phyloP scores from a whole-genome alignment of 2,113 vertebrate species.

The Leiothrix lutea region DNA sequence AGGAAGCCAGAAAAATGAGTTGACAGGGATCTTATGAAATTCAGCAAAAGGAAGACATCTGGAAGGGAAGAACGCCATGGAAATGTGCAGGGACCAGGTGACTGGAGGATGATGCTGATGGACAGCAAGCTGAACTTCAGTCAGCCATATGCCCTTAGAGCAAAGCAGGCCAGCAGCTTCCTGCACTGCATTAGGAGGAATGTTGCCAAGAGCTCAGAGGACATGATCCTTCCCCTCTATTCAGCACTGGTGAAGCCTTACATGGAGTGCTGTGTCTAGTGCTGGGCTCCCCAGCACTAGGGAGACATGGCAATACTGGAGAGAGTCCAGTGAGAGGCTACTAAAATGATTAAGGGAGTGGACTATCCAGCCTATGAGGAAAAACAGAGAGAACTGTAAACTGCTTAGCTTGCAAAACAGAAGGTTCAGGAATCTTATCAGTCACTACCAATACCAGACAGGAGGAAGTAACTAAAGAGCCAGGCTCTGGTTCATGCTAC shows the following conservation, averaged over 20 bases:
- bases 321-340: not conserved
- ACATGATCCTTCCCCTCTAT: not conserved
- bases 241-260: not conserved
- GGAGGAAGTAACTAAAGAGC: not conserved
- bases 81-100: not conserved
- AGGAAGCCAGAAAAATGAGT: not conserved
- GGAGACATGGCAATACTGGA: not conserved
- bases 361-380: not conserved
- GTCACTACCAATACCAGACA: not conserved
- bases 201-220: not conserved
- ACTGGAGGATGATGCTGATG: accelerated
- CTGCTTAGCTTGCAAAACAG: not conserved
- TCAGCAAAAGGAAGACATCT: not conserved
- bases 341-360: not conserved
- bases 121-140: not conserved
- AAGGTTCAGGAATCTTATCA: not conserved
- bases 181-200: not conserved
- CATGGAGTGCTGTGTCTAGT: not conserved
- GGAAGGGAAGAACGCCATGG: not conserved
- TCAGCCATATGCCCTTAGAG: not conserved
- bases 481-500: not conserved
- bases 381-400: not conserved
- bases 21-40: not conserved
- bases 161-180: not conserved
- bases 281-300: not conserved